Base-by-base conservation (phyloP, 2,113 vertebrate species). In the Talpa occidentalis region DNA sequence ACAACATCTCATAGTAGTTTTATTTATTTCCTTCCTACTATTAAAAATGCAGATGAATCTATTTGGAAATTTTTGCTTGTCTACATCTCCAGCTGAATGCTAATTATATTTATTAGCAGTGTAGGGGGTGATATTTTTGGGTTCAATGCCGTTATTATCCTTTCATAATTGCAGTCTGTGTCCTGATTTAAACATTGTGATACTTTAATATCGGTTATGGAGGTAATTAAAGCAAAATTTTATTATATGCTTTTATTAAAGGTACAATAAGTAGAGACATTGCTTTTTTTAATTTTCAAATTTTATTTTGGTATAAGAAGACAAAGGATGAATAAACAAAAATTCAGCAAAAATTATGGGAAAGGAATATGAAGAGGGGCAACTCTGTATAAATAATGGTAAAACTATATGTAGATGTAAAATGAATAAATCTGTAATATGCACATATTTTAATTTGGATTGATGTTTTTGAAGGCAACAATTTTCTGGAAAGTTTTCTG, bases 11-110 rank as follows among this genome's bases (percentile, higher is more conserved):
- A 5, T 9, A 35, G 21, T 37, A 69, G 22, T 62, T 84, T 64
- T 80, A 8, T 66, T 73, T 88, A 16, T 84, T 72, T 79, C 32
- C 14, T 91, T 78, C 32, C 8, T 66, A 35, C 7, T 64, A n/a
- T 66, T 88, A 66, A 70, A 94, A 56, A 81, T 72, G 8, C 16
- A 88, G n/a, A 37, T 85, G 30, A 78, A 90, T 35, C n/a, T 37
- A 66, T 77, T 77, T 66, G 37, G 66, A 22, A 37, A 9, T 62
- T 12, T 77, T 81, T 95, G 19, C 94, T 66, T 9, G 69, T 76
- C 94, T 24, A 94, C 3, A 19, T 76, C 54, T 35, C 16, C 14
- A 30, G 15, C 3, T 74, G 82, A 73, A 22, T 54, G 19, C 16
- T 40, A 78, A 86, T 76, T 74, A 28, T 16, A 66, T 89, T 69